Evolutionary conservation across 2,797 vertebrate genomes (phyloP).

Genomic region (Gorsachius magnificus): DNA sequence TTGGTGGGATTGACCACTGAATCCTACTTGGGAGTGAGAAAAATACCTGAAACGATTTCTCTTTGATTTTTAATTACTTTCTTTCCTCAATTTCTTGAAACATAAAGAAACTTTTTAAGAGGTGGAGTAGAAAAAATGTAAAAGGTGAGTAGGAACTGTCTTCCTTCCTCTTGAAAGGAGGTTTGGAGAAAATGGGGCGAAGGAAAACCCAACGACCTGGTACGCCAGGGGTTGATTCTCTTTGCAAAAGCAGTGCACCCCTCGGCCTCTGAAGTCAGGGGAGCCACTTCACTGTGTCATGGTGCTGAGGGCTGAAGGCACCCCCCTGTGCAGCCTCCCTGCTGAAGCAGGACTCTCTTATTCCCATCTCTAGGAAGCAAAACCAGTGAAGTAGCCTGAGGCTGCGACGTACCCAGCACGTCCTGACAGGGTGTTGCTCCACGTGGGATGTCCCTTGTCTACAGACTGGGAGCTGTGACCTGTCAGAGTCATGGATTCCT

Average conservation of each 20-base stretch:
- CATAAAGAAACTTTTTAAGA: not conserved
- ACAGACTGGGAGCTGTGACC: not conserved
- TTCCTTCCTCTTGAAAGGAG: not conserved
- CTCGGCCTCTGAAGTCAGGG: accelerated
- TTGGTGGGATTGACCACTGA: not conserved
- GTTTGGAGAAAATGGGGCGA: accelerated
- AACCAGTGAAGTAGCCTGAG: accelerated
- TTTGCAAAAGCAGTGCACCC: not conserved
- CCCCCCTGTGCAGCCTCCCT: accelerated
- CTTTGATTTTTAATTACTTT: accelerated
- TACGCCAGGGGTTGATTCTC: accelerated
- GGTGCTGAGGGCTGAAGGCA: not conserved
- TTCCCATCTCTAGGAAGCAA: not conserved
- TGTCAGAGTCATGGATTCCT: accelerated
- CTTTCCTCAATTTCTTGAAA: not conserved
- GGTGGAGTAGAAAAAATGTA: not conserved
- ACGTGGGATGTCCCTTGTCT: accelerated
- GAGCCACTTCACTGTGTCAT: accelerated
- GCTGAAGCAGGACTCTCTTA: not conserved
- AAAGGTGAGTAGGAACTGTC: not conserved
- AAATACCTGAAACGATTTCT: not conserved
- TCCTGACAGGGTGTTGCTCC: not conserved
- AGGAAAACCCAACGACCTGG: not conserved
- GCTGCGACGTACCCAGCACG: accelerated
- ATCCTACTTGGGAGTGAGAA: not conserved